Evolutionary conservation across 2,797 vertebrate genomes (phyloP).

Genomic region (Myiotriccus ornatus): DNA sequence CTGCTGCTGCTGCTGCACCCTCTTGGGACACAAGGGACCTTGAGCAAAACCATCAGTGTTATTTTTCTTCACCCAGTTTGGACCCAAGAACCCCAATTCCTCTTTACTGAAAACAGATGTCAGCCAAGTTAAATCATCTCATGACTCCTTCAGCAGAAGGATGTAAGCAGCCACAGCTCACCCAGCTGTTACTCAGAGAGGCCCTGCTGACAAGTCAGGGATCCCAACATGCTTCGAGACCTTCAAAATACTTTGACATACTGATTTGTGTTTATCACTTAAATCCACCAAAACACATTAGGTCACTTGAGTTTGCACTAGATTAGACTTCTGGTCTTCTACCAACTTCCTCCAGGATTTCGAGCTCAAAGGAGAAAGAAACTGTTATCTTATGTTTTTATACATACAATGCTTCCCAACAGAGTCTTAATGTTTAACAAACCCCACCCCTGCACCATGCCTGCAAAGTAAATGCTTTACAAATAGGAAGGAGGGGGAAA

Average conservation of each 20-base stretch:
- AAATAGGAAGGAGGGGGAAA: rapidly evolving
- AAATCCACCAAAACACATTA: neutral
- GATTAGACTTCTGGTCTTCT: neutral
- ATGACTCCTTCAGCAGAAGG: neutral
- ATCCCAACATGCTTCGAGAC: neutral
- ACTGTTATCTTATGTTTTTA: rapidly evolving
- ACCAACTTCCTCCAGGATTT: neutral
- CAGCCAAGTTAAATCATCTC: neutral
- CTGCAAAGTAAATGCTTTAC: neutral
- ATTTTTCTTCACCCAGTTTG: constrained; percentile 14
- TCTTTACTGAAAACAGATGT: constrained; percentile 32
- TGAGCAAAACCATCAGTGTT: neutral
- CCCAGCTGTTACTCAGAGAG: constrained; percentile 9
- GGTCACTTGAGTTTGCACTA: neutral
- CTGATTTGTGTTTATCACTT: neutral
- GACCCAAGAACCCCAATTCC: neutral
- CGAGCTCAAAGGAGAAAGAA: neutral
- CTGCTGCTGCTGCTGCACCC: neutral
- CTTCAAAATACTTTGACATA: neutral
- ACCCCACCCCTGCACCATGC: neutral
- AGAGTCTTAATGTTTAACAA: neutral
- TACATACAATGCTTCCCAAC: neutral
- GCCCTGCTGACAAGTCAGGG: neutral
- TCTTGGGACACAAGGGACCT: neutral
- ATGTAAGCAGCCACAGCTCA: constrained; percentile 34